Evolutionary conservation across 2,888 invertebrate species (phyloP).

Genomic region (Sphaeridia pumilis): DNA sequence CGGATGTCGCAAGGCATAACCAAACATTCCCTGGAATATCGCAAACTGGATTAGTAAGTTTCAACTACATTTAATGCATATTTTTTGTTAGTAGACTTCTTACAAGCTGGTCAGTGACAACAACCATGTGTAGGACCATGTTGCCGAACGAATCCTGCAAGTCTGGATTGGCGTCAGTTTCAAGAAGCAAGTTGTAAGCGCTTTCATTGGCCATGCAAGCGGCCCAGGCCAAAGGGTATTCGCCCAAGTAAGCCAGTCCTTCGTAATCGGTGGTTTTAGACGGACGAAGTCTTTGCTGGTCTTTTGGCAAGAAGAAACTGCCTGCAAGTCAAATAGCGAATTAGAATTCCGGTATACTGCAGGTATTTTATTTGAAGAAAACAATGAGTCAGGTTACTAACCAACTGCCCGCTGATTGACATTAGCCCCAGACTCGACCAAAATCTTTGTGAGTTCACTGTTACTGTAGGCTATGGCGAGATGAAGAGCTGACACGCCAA

Average conservation of each 20-base stretch:
- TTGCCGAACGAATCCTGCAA: slow-evolving; percentile 94
- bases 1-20: slow-evolving; percentile 91
- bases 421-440: slow-evolving; percentile 83
- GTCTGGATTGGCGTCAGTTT: slow-evolving; percentile 88
- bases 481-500: slow-evolving; percentile 88
- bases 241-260: slow-evolving; percentile 92
- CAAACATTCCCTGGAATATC: slow-evolving; percentile 79
- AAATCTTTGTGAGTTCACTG: slow-evolving; percentile 82
- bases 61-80: background rate
- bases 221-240: slow-evolving; percentile 88
- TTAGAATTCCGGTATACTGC: background rate
- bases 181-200: slow-evolving; percentile 86
- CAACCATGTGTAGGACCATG: slow-evolving; percentile 98
- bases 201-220: slow-evolving; percentile 95
- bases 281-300: slow-evolving; percentile 72
- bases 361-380: background rate
- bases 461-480: slow-evolving; percentile 94
- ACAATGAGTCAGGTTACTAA: slow-evolving; percentile 36
- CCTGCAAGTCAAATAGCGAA: slow-evolving; percentile 40
- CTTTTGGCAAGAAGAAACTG: slow-evolving; percentile 89
- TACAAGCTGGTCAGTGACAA: slow-evolving; percentile 92
- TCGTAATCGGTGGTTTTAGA: slow-evolving; percentile 82
- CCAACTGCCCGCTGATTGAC: slow-evolving; percentile 89
- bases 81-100: slow-evolving; percentile 37
- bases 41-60: slow-evolving; percentile 8